Evolutionary conservation across 2,113 vertebrate species (phyloP), one percentile per base, ranked within the genome.

Genomic region (Dissostichus mawsoni): DNA sequence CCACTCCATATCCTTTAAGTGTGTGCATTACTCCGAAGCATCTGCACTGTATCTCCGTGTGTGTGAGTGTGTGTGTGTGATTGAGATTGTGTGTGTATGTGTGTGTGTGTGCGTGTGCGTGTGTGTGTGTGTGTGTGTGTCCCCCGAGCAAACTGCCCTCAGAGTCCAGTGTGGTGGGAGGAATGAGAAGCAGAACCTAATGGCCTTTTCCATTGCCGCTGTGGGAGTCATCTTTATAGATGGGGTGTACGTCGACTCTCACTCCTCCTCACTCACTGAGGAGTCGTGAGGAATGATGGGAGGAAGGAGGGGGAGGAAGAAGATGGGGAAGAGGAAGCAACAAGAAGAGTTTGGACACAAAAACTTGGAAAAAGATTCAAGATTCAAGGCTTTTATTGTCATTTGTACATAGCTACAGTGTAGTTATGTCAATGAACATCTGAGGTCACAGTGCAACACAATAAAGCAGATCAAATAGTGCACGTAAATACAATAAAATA

Each of bases 221-320:
- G 63, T 13, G 57, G 79, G 72, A 82, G 67, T 71, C 62, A 20
- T 78, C 62, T 83, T 75, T 79, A 69, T 82, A 69, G 61, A 58
- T 50, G 59, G 44, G 44, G 4, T 64, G 1, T 29, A 58, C 13
- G 4, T 5, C 2, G 55, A 76, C 64, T 45, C 71, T 48, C 45
- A 45, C 76, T 44, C 68, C 52, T 75, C 65, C 36, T 59, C 53
- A 1, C 65, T 85, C 59, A 52, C 61, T 41, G 29, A 77, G 79
- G 76, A 78, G 75, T 77, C 20, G 4, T 41, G 69, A 58, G 61
- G 75, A 65, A 20, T 23, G 44, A 68, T 72, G 5, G 25, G 44
- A 68, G 55, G 59, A 8, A 4, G 16, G 20, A 53, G 53, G 11
- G 16, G 25, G n/a, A 20, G 14, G 36, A 12, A 61, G 23, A 13